Percentiles rank a stretch among this genome's conserved stretches.
Evolutionary conservation across 2,113 vertebrate species (phyloP).

Genomic region (Heteronetta atricapilla): DNA sequence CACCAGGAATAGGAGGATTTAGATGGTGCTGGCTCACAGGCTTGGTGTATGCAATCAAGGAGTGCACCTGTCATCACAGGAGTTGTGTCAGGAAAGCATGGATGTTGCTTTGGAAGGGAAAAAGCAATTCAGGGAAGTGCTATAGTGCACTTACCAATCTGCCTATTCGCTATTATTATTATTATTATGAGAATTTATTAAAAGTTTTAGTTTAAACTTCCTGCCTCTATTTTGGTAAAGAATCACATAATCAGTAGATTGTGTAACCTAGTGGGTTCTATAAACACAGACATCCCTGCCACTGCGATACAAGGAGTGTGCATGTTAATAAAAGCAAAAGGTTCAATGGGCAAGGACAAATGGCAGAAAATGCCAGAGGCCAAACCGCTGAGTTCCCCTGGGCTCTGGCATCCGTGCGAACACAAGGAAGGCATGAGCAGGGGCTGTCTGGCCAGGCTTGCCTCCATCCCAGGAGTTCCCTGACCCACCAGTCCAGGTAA

Average conservation of each 20-base stretch:
- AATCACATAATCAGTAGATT: background rate
- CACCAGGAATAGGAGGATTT: background rate
- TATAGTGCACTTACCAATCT: slow-evolving; percentile 5
- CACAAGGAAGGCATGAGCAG: background rate
- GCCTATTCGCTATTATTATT: background rate
- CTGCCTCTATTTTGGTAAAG: background rate
- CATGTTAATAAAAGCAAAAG: background rate
- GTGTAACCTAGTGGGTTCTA: background rate
- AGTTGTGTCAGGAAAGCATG: background rate
- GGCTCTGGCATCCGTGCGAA: background rate
- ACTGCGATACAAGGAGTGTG: background rate
- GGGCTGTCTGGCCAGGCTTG: background rate
- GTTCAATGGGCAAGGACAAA: background rate
- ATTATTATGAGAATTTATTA: background rate
- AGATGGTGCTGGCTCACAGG: background rate
- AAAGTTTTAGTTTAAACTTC: slow-evolving; percentile 6
- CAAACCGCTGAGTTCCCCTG: background rate
- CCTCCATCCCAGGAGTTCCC: background rate
- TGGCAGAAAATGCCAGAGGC: no score
- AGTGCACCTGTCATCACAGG: background rate
- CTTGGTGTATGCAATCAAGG: background rate
- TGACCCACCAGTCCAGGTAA: background rate
- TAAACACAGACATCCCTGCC: background rate
- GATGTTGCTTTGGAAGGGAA: background rate
- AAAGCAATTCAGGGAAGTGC: slow-evolving; percentile 49